A percentile compares a stretch with the other conserved stretches of the same genome.
Conservation (phyloP, 2,113 vertebrate genomes). For the Oreochromis tanganicae region DNA sequence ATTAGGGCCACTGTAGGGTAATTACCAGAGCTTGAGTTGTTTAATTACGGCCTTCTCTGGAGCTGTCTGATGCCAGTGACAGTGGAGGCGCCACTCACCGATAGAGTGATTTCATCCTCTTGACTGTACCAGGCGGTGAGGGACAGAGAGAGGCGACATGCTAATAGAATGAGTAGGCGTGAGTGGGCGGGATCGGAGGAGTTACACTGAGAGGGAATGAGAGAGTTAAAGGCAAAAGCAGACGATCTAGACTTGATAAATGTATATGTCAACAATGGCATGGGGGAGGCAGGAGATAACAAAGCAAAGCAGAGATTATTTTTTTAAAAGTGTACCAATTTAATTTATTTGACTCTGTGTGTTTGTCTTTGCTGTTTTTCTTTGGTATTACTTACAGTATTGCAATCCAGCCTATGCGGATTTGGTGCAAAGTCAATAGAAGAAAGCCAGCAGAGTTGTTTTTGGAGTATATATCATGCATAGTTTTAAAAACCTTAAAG, state of each 20-base stretch:
- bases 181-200: conserved; percentile 14
- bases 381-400: not conserved
- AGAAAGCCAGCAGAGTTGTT: not conserved
- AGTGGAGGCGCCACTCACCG: conserved; percentile 51
- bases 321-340: not conserved
- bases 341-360: not conserved
- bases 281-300: not conserved
- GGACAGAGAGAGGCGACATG: conserved; percentile 1
- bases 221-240: not conserved
- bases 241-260: conserved; percentile 1
- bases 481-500: not conserved
- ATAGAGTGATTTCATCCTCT: conserved; percentile 63
- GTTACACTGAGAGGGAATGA: not conserved
- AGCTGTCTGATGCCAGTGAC: conserved; percentile 65
- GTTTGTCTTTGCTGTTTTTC: not conserved
- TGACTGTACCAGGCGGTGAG: conserved; percentile 41
- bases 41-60: conserved; percentile 72
- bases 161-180: conserved; percentile 23
- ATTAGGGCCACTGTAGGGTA: conserved; percentile 74
- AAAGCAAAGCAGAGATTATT: not conserved
- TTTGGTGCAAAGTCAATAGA: not conserved
- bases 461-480: not conserved
- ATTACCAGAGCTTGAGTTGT: conserved; percentile 76
- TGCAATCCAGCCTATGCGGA: not conserved
- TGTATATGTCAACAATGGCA: not conserved